Evolutionary conservation across 2,888 invertebrate species (phyloP), one percentile per base, ranked within the genome.

Genomic region (Diarsia dahlii): DNA sequence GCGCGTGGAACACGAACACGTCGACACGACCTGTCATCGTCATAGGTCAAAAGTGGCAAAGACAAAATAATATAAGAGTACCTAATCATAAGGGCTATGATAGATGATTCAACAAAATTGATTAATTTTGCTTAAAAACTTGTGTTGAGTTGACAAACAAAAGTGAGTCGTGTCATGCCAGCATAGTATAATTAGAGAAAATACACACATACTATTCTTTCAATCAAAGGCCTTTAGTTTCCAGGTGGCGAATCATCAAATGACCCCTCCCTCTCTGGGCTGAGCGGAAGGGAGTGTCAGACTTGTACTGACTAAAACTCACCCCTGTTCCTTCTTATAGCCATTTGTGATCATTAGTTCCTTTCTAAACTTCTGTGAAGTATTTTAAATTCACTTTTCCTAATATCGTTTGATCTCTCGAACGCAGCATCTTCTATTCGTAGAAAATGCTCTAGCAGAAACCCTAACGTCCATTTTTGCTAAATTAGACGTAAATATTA

Each of bases 381-480:
- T 70, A 28, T 62, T 66, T 50, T 18, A 58, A 50, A 63, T 60
- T 50, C 67, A 68, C 48, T 76, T 34, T 75, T 78, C 67, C 60
- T 69, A 28, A 13, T n/a, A 58, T 39, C 20, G 45, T 78, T 69
- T 74, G 74, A 78, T 68, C 52, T 72, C 60, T 75, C 39, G 20
- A 71, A 75, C 54, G 71, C 71, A 65, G 67, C 78, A 80, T 78
- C 73, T 80, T 82, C 23, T 78, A 81, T 68, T 62, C 62, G 18
- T 75, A 74, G 74, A 48, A 73, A 82, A 86, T 84, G 86, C 82
- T 76, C 84, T 87, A 84, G 89, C 92, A 89, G 89, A 89, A 84
- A 82, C 80, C 88, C 82, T 87, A 75, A 91, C 92, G 92, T 92
- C 92, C 92, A 92, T 92, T 92, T 90, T 92, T 88, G 90, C 78